These are phyloP conservation scores for Embidobia sp. DNA, from an alignment of 2,888 invertebrate species.

Conservation along the genomic window DNA sequence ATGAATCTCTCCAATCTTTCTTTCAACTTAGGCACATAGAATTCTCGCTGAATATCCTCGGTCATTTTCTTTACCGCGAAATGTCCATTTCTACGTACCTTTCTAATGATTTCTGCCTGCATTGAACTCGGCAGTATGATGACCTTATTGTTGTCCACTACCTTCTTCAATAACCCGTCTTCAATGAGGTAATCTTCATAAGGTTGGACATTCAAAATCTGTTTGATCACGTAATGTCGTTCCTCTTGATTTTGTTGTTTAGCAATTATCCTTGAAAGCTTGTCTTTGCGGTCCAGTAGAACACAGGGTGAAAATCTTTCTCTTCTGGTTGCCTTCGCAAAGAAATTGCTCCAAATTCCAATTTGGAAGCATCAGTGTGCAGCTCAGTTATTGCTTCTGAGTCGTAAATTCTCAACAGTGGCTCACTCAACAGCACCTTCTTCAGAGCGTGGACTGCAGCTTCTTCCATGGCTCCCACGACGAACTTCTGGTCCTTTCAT, in stretches of 20 bases:
- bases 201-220: too few species aligned
- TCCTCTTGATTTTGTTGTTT: too few species aligned
- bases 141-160: too few species aligned
- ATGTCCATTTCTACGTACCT: too few species aligned
- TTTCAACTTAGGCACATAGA: background rate
- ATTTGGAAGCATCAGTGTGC: conserved; percentile 4
- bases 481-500: too few species aligned
- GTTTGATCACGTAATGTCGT: too few species aligned
- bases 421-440: background rate
- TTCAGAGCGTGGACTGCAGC: conserved; percentile 6
- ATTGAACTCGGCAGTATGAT: too few species aligned
- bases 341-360: background rate
- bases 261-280: too few species aligned
- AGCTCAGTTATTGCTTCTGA: conserved; percentile 13
- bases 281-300: conserved; percentile 59
- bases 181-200: too few species aligned
- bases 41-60: background rate
- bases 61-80: background rate
- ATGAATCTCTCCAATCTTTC: background rate
- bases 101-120: too few species aligned
- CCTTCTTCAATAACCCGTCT: too few species aligned
- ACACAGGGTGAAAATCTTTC: conserved; percentile 65
- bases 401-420: conserved; percentile 3
- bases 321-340: conserved; percentile 36
- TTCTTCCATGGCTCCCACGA: too few species aligned